Evolutionary conservation across 2,113 vertebrate species (phyloP).

Genomic region (Corvus moneduloides): DNA sequence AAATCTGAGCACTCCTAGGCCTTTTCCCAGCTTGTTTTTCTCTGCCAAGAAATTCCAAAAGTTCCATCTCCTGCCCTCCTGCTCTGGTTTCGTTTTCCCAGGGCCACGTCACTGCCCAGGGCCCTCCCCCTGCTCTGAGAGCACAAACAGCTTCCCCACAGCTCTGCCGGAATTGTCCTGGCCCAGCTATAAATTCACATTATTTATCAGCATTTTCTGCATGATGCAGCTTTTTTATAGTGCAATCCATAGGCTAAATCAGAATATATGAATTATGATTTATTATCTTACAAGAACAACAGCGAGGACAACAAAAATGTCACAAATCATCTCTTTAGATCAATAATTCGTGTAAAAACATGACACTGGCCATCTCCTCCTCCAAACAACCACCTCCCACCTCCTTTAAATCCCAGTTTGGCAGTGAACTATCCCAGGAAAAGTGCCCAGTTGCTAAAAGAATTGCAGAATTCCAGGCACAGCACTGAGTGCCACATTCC

Average conservation of each 20-base stretch:
- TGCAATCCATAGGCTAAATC: too few species aligned
- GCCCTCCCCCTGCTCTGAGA: background rate
- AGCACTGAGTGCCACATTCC: background rate
- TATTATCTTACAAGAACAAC: accelerated
- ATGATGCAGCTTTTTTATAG: background rate
- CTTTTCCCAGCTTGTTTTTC: background rate
- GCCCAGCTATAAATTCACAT: background rate
- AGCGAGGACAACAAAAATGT: background rate
- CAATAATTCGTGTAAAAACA: background rate
- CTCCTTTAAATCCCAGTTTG: background rate
- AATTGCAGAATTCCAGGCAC: background rate
- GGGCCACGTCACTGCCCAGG: background rate
- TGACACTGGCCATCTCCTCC: background rate
- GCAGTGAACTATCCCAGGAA: background rate
- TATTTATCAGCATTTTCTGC: background rate
- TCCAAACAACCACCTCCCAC: background rate
- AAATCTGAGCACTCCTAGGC: background rate
- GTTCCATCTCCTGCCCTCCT: background rate
- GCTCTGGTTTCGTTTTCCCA: background rate
- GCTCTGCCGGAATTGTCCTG: background rate
- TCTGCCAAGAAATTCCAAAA: background rate
- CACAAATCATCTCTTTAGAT: background rate
- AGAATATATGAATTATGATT: accelerated
- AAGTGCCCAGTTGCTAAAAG: background rate
- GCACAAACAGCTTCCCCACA: background rate